Conservation (phyloP, 1,140 invertebrate genomes). For the Hydropsyche tenuis region DNA sequence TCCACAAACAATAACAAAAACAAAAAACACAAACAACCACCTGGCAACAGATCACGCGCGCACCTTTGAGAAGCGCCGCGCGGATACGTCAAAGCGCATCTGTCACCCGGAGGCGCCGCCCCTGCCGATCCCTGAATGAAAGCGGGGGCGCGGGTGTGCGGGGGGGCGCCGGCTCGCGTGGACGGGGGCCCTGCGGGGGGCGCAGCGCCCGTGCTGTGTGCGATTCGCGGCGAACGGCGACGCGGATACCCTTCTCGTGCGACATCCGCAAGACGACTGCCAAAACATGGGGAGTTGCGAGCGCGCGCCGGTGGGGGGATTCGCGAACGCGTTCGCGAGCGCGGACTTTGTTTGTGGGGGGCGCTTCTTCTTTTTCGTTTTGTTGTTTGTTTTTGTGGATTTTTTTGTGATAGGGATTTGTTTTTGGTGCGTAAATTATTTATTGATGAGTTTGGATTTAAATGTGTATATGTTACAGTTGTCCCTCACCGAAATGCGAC, state of each 20-base stretch:
- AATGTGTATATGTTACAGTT: too few species aligned
- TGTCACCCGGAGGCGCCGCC: neutral
- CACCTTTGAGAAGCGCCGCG: neutral
- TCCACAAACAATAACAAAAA: neutral
- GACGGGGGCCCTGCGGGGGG: neutral
- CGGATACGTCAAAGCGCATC: constrained; percentile 9
- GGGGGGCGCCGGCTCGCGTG: neutral
- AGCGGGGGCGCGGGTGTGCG: neutral
- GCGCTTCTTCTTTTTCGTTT: neutral
- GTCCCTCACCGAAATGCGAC: too few species aligned
- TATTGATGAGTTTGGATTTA: too few species aligned
- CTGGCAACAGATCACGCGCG: neutral
- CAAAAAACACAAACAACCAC: neutral
- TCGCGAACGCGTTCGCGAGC: constrained; percentile 16
- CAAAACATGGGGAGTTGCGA: constrained; percentile 11
- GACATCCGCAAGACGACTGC: constrained; percentile 7
- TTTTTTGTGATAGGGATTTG: too few species aligned
- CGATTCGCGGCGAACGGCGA: neutral
- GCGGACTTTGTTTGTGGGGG: neutral
- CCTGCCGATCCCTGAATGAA: neutral
- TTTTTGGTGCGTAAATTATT: too few species aligned
- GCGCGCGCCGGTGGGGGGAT: neutral
- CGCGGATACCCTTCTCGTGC: neutral
- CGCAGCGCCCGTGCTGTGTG: neutral
- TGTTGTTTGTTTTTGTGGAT: neutral